phyloP scores from a whole-genome alignment of 2,888 invertebrate species.

The Myopa tessellatipennis region DNA sequence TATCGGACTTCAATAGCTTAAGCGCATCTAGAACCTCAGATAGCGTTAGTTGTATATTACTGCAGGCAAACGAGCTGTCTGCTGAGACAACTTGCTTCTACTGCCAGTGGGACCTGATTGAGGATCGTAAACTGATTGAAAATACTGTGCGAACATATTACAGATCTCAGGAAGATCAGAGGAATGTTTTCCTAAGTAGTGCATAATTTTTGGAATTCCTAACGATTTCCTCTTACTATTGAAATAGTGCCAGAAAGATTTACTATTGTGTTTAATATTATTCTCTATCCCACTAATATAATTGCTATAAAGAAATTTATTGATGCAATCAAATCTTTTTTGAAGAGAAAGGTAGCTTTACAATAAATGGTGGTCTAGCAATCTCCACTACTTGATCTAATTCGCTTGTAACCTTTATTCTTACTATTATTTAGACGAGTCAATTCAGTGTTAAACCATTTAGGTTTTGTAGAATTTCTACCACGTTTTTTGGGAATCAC shows the following conservation, averaged over 20 bases:
- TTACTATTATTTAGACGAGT: not conserved
- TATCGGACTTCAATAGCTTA: not conserved
- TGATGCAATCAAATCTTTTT: not conserved
- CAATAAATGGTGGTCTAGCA: no score
- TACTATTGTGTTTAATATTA: not conserved
- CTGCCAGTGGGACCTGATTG: not conserved
- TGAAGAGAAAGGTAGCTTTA: not conserved
- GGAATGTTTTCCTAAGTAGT: not conserved
- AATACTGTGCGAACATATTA: conserved; percentile 9
- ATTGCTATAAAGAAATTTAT: not conserved
- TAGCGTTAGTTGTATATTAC: not conserved
- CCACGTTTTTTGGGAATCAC: no score
- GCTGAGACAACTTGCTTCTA: no score
- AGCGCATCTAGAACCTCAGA: not conserved
- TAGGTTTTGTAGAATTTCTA: no score
- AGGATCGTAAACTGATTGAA: not conserved
- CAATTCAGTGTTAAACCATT: not conserved
- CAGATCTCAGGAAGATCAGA: not conserved
- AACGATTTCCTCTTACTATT: not conserved
- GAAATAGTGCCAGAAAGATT: conserved; percentile 10
- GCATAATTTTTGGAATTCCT: no score
- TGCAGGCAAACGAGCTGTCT: no score
- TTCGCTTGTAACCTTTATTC: not conserved
- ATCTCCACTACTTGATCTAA: not conserved
- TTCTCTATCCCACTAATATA: not conserved